phyloP scores from a whole-genome alignment of 1,140 invertebrate genomes.

The Drosophila bifasciata region DNA sequence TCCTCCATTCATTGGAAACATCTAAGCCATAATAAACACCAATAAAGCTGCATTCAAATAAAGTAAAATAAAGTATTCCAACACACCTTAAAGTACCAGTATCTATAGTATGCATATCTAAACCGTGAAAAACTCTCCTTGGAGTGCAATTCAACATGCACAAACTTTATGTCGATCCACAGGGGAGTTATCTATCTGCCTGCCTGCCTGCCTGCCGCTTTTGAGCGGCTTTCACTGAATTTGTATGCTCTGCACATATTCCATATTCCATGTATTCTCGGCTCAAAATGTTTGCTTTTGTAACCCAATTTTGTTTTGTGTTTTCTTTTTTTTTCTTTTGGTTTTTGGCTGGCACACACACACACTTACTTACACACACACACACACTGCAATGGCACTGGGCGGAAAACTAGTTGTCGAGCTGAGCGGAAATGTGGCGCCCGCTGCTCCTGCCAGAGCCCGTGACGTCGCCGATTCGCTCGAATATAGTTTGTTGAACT shows the following conservation, averaged over 20 bases:
- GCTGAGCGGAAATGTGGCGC: too few relatives aligned
- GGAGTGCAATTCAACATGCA: too few relatives aligned
- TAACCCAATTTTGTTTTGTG: slow-evolving; percentile 68
- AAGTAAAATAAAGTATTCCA: too few relatives aligned
- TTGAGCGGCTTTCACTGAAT: slow-evolving; percentile 34
- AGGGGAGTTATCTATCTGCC: slow-evolving; percentile 7
- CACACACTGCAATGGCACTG: slow-evolving; percentile 1
- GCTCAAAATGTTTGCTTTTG: slow-evolving; percentile 61
- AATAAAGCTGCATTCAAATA: too few relatives aligned
- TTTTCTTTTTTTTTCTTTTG: slow-evolving; percentile 1
- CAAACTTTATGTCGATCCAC: too few relatives aligned
- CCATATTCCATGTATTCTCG: slow-evolving; percentile 18
- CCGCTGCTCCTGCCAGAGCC: slow-evolving; percentile 3
- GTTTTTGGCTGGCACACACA: slow-evolving; percentile 7
- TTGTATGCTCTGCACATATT: slow-evolving; percentile 22
- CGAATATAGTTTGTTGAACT: slow-evolving; percentile 65
- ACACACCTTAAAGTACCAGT: too few relatives aligned
- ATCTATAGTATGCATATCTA: too few relatives aligned
- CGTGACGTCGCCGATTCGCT: slow-evolving; percentile 56
- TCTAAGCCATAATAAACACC: too few relatives aligned
- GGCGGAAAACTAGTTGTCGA: too few relatives aligned
- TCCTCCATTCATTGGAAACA: too few relatives aligned
- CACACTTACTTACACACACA: slow-evolving; percentile 10
- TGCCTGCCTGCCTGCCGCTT: too few relatives aligned
- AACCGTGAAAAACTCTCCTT: too few relatives aligned